These are phyloP conservation scores for Bursaphelenchus okinawaensis DNA, from an alignment of 2,888 invertebrate genomes.

Conservation along the genomic window DNA sequence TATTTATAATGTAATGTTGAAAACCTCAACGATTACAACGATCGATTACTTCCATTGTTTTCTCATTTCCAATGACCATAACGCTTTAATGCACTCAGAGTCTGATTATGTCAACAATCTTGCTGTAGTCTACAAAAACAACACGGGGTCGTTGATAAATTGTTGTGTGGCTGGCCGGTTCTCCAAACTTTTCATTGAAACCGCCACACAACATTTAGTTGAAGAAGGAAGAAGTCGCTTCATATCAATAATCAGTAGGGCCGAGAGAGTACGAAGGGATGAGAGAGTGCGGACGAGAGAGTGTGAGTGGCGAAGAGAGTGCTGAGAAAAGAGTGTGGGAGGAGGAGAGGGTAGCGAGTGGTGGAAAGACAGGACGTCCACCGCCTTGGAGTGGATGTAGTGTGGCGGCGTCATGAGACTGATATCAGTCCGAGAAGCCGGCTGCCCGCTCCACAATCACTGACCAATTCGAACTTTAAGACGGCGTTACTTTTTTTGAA, in stretches of 20 bases:
- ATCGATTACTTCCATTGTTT: too few relatives aligned
- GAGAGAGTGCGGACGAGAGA: not conserved
- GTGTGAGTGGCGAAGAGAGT: not conserved
- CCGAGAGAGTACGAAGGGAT: not conserved
- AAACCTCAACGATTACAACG: too few relatives aligned
- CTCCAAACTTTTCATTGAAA: not conserved
- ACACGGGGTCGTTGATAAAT: not conserved
- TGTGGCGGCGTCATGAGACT: not conserved
- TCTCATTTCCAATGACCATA: too few relatives aligned
- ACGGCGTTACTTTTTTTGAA: not conserved
- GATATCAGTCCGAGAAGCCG: not conserved
- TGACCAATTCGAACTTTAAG: not conserved
- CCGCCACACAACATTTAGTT: not conserved
- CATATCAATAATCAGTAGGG: not conserved
- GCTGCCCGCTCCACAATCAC: not conserved
- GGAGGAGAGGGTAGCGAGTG: not conserved
- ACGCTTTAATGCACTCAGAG: too few relatives aligned
- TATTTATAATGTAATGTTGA: too few relatives aligned
- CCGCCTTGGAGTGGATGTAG: not conserved
- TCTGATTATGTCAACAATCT: too few relatives aligned
- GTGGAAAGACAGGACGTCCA: not conserved
- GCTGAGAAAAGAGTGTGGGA: too few relatives aligned
- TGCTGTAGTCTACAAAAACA: not conserved
- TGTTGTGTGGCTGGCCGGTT: not conserved
- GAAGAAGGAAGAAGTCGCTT: not conserved